Base-by-base conservation (phyloP, 2,113 vertebrate species). In the Phainopepla nitens region DNA sequence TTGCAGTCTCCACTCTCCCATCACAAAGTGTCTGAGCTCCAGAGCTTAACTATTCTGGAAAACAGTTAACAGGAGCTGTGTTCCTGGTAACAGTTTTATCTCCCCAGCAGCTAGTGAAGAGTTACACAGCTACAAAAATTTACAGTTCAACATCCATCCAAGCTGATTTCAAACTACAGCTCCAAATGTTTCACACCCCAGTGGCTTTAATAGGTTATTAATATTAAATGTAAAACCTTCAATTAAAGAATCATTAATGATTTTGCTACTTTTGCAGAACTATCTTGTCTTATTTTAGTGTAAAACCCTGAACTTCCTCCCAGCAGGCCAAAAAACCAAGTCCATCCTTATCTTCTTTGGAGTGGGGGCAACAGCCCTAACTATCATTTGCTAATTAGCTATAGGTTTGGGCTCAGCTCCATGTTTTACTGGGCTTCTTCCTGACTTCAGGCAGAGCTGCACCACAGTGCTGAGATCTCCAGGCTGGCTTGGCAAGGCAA, bases 11-110 rank as follows among this genome's bases (percentile, higher is more conserved):
- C 36, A 16, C 17, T 81, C 49, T 54, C 27, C 39, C 53, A 62
- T 44, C 58, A 33, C 2, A 4, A 44, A 36, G 33, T 0, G 0
- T 13, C 42, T 47, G 25, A 57, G 75, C 36, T 58, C 14, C 69
- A 73, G 69, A 75, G 61, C 10, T 39, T 11, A 28, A 0, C 0
- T 39, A 39, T 39, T 39, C 39, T 39, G 39, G 39, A 39, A 39
- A 39, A 39, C 39, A 39, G 39, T 39, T 12, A 39, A 12, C 39
- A 39, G 39, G 39, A 39, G 39, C 39, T 39, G 0, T 12, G 8
- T 16, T 89, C 53, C 54, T 69, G 24, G 33, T 60, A 33, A 12
- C 61, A 76, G 14, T 29, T 51, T 31, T 44, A 20, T 36, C 57
- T 60, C 73, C 66, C 49, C 71, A 77, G 33, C n/a, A 72, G 51